Evolutionary conservation across 23 tunicate species (phyloP).

Genomic region (Halocynthia aurantium): DNA sequence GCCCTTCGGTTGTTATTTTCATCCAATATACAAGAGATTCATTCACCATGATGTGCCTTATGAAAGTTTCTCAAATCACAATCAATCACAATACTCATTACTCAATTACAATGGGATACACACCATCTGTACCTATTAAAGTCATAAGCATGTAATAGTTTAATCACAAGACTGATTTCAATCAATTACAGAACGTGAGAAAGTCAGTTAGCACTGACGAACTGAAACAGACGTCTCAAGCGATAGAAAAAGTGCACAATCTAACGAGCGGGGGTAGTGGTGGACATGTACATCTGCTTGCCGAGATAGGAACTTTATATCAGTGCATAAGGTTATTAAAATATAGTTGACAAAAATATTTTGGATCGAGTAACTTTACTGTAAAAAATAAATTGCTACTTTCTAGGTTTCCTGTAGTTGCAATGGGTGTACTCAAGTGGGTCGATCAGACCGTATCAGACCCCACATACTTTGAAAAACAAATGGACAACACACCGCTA

Average conservation of each 20-base stretch:
- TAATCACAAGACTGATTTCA: too few relatives aligned
- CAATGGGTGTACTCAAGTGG: conserved; percentile 97
- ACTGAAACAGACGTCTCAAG: conserved; percentile 62
- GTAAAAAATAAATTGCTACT: background rate
- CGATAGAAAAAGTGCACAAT: conserved; percentile 89
- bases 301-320: conserved; percentile 65
- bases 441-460: conserved; percentile 92
- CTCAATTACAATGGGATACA: too few relatives aligned
- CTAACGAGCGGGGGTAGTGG: conserved; percentile 50
- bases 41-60: too few relatives aligned
- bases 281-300: conserved; percentile 71
- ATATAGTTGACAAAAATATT: background rate
- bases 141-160: too few relatives aligned
- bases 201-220: conserved; percentile 53
- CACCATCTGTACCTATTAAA: too few relatives aligned
- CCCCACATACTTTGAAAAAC: conserved; percentile 90
- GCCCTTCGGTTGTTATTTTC: too few relatives aligned
- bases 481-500: conserved; percentile 93
- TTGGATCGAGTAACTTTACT: too few relatives aligned
- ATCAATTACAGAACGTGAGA: conserved; percentile 26
- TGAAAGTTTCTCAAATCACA: too few relatives aligned
- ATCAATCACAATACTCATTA: too few relatives aligned
- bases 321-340: conserved; percentile 59
- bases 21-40: too few relatives aligned
- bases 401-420: conserved; percentile 85